Evolutionary conservation across 2,113 vertebrate genomes (phyloP).

Genomic region (Spermophilus dauricus): DNA sequence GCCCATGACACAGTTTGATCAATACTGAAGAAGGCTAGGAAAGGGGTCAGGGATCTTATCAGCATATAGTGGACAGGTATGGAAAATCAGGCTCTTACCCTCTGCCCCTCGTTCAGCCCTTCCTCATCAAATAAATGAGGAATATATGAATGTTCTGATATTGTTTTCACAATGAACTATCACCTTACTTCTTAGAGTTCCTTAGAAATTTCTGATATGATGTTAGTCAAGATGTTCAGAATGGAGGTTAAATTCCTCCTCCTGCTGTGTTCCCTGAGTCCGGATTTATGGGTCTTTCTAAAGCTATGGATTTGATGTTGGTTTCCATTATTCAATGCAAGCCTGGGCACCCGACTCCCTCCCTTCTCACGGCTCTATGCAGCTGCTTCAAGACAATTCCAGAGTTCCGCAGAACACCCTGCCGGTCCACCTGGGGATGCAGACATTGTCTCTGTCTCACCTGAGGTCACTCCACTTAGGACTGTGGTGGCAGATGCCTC

Average conservation of each 20-base stretch:
- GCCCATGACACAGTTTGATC: neutral
- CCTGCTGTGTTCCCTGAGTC: neutral
- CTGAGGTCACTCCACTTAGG: neutral
- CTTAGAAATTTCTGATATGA: neutral
- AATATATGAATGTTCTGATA: neutral
- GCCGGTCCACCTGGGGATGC: neutral
- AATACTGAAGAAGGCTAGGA: neutral
- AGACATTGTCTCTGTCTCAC: accelerated
- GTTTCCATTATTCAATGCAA: neutral
- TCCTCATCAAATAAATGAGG: neutral
- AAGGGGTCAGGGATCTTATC: neutral
- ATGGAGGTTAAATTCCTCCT: neutral
- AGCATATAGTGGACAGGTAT: accelerated
- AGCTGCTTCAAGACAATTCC: neutral
- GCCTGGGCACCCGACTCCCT: accelerated
- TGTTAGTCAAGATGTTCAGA: constrained; percentile 2
- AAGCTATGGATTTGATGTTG: neutral
- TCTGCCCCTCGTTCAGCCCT: neutral
- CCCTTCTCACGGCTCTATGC: neutral
- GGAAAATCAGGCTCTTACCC: neutral
- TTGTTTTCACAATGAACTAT: neutral
- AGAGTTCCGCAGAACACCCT: neutral
- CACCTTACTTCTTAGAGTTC: neutral
- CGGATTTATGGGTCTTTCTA: neutral
- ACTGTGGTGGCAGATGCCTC: neutral